Conservation (phyloP, 2,888 invertebrate species). For the Orthonevra nobilis region DNA sequence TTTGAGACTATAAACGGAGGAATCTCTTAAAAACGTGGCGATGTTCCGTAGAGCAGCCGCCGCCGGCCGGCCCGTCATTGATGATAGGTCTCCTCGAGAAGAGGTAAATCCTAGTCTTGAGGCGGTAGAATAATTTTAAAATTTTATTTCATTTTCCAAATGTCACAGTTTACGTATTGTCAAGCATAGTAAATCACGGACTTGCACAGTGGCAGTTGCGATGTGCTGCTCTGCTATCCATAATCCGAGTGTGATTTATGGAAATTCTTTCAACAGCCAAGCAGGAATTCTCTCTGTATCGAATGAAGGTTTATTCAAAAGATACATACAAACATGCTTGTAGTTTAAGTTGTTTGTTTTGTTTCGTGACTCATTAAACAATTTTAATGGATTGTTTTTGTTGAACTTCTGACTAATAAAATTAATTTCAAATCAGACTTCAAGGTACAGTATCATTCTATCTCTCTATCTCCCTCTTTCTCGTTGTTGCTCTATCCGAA, state of each 20-base stretch:
- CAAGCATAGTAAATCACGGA: conserved; percentile 55
- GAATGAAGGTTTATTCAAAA: too few species aligned
- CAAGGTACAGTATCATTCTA: conserved; percentile 16
- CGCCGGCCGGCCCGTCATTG: too few species aligned
- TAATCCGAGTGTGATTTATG: conserved; percentile 60
- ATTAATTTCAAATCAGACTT: conserved; percentile 10
- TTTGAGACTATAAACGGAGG: conserved; percentile 45
- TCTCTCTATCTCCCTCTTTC: too few species aligned
- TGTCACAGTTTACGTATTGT: conserved; percentile 57
- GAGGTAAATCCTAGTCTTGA: background rate
- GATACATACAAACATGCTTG: too few species aligned
- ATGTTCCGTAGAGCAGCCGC: conserved; percentile 29
- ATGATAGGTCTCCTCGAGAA: conserved; percentile 3
- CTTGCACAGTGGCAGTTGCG: conserved; percentile 19
- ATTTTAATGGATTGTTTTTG: conserved; percentile 3
- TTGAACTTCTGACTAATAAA: background rate
- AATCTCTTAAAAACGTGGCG: conserved; percentile 41
- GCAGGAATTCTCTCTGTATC: conserved; percentile 12
- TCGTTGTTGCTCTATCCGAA: background rate
- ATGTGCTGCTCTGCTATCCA: background rate
- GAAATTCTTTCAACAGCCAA: conserved; percentile 51
- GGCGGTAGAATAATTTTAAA: conserved; percentile 46
- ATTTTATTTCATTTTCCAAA: conserved; percentile 61
- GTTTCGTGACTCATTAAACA: conserved; percentile 13
- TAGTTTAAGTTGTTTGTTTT: conserved; percentile 19